These are phyloP conservation scores for Alloplasta piceator DNA, from an alignment of 2,888 invertebrate genomes.

Conservation along the genomic window DNA sequence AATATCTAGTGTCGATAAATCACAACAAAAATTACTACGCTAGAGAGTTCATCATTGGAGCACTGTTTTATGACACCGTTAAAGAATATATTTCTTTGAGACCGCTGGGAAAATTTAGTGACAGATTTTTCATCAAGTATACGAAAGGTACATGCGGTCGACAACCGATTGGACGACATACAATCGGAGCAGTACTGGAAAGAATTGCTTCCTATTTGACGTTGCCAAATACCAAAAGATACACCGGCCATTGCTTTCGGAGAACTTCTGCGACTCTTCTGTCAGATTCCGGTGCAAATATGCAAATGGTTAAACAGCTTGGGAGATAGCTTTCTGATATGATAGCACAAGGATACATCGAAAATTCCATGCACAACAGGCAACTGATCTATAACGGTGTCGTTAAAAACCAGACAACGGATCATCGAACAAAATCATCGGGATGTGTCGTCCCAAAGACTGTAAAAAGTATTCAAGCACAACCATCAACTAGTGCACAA, in stretches of 20 bases:
- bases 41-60: slow-evolving; percentile 33
- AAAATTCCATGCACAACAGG: too few species aligned
- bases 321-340: too few species aligned
- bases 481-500: slow-evolving; percentile 40
- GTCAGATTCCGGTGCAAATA: too few species aligned
- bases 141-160: background rate
- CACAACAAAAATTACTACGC: slow-evolving; percentile 23
- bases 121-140: too few species aligned
- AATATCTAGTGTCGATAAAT: slow-evolving; percentile 44
- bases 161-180: slow-evolving; percentile 11
- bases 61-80: slow-evolving; percentile 31
- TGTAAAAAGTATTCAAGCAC: slow-evolving; percentile 26
- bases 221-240: slow-evolving; percentile 18
- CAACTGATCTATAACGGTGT: slow-evolving; percentile 30
- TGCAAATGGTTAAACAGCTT: too few species aligned
- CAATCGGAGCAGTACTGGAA: background rate
- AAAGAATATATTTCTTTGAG: slow-evolving; percentile 34
- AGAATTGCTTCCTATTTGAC: slow-evolving; percentile 13
- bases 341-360: too few species aligned
- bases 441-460: too few species aligned
- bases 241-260: too few species aligned
- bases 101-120: slow-evolving; percentile 27
- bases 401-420: slow-evolving; percentile 14
- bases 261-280: too few species aligned
- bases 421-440: too few species aligned